Base-by-base conservation (phyloP, 2,888 invertebrate species). In the Patella caerulea region DNA sequence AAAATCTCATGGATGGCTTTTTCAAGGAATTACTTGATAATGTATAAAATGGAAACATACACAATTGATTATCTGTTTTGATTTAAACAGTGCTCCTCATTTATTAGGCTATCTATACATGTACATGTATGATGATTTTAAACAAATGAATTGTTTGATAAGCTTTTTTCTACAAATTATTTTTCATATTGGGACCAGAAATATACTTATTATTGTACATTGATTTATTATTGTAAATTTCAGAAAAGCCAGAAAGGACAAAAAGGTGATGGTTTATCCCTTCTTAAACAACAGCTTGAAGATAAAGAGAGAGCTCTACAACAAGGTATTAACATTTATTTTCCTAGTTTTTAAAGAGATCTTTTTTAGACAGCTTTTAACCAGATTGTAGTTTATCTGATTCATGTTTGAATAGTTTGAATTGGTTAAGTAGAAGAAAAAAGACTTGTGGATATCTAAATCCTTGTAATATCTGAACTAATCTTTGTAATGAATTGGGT, bases 261-360 rank as follows among this genome's bases (percentile, higher is more conserved):
- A 84, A 91, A 90, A 80, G 89, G 90, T 73, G 97, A 97, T 91
- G 96, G 96, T 1, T 94, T 96, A 82, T 95, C 96, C 85, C 95
- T 96, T 88, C 90, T 97, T 85, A 96, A 96, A 91, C 97, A 96
- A 86, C 97, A 97, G 91, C 92, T 98, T 53, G 95, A 96, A 34
- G 97, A 97, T 84, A 96, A 96, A 88, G 97, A 92, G 81, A 86
- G 86, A 71, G 85, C 88, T 54, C 83, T 91, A 65, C 88, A 89
- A 78, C 90, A 90, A 84, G 89, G 90, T 89, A 80, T 69, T 75
- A 59, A 17, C 53, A 5, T 70, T 59, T 65, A 12, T 69, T 5
- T 69, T 34, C 5, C 17, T 19, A 70, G 17, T 71, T 45, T 45
- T 45, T 45, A 9, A 45, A 7, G 9, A 45, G 9, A 45, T 45